Evolutionary conservation across 2,113 vertebrate genomes (phyloP).

Genomic region (human (Homo sapiens)): DNA sequence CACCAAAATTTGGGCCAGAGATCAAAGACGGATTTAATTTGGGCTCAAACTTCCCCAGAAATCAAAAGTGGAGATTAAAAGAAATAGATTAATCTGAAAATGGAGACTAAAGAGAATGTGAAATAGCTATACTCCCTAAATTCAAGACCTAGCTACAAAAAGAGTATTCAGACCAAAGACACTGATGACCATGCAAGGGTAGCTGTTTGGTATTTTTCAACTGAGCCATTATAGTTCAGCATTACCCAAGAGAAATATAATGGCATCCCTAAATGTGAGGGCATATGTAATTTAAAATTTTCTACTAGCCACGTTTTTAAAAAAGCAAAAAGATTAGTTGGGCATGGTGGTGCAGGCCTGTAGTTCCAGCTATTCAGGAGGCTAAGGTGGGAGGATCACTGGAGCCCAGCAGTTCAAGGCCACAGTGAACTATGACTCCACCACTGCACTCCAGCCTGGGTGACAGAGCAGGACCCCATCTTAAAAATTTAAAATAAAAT

Average conservation of each 20-base stretch:
- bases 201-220: not conserved
- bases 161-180: not conserved
- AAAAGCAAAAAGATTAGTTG: not conserved
- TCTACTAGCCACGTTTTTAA: not conserved
- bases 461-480: too few species aligned
- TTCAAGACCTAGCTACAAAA: not conserved
- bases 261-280: not conserved
- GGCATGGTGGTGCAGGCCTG: too few species aligned
- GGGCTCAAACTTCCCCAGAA: conserved; percentile 13
- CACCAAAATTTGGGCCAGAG: not conserved
- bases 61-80: not conserved
- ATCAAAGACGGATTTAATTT: not conserved
- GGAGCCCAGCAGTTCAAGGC: too few species aligned
- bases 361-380: too few species aligned
- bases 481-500: too few species aligned
- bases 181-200: not conserved
- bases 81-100: not conserved
- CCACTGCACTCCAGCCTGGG: too few species aligned
- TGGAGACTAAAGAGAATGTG: not conserved
- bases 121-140: not conserved
- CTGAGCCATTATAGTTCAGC: not conserved
- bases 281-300: not conserved
- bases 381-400: too few species aligned
- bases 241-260: not conserved
- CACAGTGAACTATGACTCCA: too few species aligned